Evolutionary conservation across 37 sponge, comb jelly and placozoan species (phyloP).

Genomic region (Cladorhizidae sp.): DNA sequence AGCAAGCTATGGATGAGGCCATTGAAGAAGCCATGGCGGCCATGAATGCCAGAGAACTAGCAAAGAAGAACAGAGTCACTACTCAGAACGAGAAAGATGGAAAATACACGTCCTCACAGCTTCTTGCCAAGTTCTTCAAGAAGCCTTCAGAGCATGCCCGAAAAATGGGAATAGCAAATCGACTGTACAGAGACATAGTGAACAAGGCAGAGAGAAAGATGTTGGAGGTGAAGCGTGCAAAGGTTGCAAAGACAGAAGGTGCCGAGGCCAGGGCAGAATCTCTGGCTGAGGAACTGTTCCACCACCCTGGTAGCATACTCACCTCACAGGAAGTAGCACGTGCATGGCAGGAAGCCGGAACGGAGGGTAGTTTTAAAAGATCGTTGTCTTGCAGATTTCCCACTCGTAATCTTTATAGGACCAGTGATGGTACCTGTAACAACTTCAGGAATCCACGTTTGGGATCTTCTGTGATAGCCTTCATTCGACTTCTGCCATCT

Average conservation of each 20-base stretch:
- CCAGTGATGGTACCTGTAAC: conserved; percentile 88
- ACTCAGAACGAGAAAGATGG: not conserved
- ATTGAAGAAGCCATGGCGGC: conserved; percentile 26
- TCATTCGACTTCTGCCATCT: conserved; percentile 60
- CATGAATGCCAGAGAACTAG: not conserved
- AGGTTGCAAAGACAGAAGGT: not conserved
- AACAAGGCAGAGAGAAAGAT: conserved; percentile 48
- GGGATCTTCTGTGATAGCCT: conserved; percentile 64
- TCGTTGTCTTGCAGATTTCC: conserved; percentile 20
- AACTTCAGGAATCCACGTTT: conserved; percentile 62
- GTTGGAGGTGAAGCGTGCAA: conserved; percentile 2
- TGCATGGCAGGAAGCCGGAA: conserved; percentile 32
- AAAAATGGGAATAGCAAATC: conserved; percentile 32
- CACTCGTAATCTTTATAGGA: conserved; percentile 16
- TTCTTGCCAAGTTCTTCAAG: conserved; percentile 44
- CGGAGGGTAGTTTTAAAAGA: not conserved
- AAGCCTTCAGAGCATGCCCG: conserved; percentile 32
- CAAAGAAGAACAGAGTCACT: not conserved
- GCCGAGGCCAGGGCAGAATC: conserved; percentile 41
- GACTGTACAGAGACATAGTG: conserved; percentile 47
- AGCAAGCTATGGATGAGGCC: not conserved
- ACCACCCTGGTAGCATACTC: conserved; percentile 57
- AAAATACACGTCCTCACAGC: conserved; percentile 10
- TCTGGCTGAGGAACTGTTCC: conserved; percentile 54
- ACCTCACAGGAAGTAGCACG: conserved; percentile 40